These are phyloP conservation scores for Pteromalus puparum DNA, from an alignment of 1,140 invertebrate species.

Conservation along the genomic window DNA sequence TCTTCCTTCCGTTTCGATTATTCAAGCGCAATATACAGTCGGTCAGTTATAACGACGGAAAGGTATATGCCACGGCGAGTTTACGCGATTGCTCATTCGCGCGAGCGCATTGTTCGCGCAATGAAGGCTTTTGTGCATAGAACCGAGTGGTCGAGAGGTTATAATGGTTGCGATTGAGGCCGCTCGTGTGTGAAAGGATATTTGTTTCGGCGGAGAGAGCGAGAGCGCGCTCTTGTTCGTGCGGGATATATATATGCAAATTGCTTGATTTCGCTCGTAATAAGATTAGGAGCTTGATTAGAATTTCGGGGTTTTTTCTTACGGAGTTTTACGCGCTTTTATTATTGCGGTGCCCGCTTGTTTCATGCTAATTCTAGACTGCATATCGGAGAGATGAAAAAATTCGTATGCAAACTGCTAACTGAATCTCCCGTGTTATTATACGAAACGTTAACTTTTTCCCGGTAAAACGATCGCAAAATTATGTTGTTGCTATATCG, in stretches of 20 bases:
- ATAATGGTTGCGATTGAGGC: background rate
- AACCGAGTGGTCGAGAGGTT: background rate
- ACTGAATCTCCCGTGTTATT: background rate
- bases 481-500: no score
- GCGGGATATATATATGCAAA: background rate
- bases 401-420: background rate
- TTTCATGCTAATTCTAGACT: background rate
- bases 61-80: background rate
- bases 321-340: background rate
- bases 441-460: background rate
- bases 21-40: background rate
- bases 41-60: no score
- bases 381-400: background rate
- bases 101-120: background rate
- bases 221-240: no score
- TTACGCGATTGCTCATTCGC: background rate
- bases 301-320: background rate
- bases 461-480: no score
- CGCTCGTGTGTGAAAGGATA: background rate
- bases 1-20: background rate
- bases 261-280: background rate
- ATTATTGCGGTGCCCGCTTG: background rate
- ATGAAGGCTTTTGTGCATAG: background rate
- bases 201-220: background rate
- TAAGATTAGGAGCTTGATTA: background rate